phyloP scores from a whole-genome alignment of 2,888 invertebrate genomes.

The Lycaena phlaeas region DNA sequence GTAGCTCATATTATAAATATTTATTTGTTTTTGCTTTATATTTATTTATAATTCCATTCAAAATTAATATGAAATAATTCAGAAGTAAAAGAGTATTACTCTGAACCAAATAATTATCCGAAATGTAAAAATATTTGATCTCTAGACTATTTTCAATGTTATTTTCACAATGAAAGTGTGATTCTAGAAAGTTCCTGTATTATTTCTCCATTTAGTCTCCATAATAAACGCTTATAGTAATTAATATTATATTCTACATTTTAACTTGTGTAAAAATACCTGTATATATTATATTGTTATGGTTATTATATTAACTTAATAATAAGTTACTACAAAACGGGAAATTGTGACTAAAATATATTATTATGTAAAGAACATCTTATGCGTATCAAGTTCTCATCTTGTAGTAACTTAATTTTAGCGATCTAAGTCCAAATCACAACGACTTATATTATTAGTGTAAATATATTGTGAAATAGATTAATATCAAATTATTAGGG shows the following conservation, averaged over 20 bases:
- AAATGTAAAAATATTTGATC: background rate
- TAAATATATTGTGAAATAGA: conserved; percentile 5
- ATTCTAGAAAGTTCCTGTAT: conserved; percentile 5
- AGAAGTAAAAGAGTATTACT: background rate
- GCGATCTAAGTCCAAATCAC: conserved; percentile 4
- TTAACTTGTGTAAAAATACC: background rate
- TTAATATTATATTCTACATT: conserved; percentile 5
- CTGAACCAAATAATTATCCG: background rate
- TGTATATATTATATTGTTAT: conserved; percentile 1
- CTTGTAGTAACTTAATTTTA: background rate
- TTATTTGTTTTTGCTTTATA: too few relatives aligned
- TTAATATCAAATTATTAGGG: background rate
- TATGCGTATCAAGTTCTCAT: background rate
- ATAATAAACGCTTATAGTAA: conserved; percentile 1
- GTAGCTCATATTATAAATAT: too few relatives aligned
- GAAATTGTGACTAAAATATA: background rate
- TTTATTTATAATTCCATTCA: too few relatives aligned
- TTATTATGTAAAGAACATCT: background rate
- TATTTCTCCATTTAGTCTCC: conserved; percentile 1
- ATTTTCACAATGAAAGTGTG: background rate
- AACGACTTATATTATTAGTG: conserved; percentile 3
- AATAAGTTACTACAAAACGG: background rate
- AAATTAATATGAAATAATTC: too few relatives aligned
- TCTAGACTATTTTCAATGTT: background rate
- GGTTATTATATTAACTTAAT: background rate